Evolutionary conservation across 1,140 invertebrate genomes (phyloP), one percentile per base, ranked within the genome.

Genomic region (Lucilia cuprina): DNA sequence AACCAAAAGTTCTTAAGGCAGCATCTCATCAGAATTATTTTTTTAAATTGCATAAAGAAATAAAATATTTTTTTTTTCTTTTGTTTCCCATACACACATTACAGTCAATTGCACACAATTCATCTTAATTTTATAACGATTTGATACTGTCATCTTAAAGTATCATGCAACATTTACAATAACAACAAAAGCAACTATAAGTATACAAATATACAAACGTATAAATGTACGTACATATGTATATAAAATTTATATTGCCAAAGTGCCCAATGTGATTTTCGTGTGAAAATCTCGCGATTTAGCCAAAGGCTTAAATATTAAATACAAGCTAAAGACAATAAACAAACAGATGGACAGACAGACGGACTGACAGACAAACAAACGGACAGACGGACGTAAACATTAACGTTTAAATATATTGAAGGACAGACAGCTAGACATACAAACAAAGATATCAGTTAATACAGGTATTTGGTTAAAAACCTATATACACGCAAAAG

Each of bases 251-350:
- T 25, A 70, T 70, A 70, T 70, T 70, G n/a, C 65, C 65, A 21
- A 83, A 70, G 87, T 86, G 87, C 88, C 89, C 88, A 88, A 90
- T 87, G 89, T 88, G 89, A 90, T 90, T 90, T 90, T 90, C 89
- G 89, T 90, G 89, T 90, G 89, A 90, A 90, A 90, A 89, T 90
- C 89, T 84, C 84, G 84, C 82, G 80, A 83, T 85, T 83, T 55
- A 50, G 49, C 84, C 74, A 25, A 17, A 41, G 84, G 84, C 74
- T 21, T 82, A 49, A 80, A 82, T 80, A 82, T 84, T 47, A 77
- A 84, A 84, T 80, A 84, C 34, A 41, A 74, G 9, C 34, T 13
- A 82, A 82, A 70, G 47, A 65, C 84, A 74, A 82, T 30, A 80
- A 82, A 84, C 60, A 82, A 84, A 74, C 55, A 82, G 80, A 50